These are phyloP conservation scores for Aspiorhynchus laticeps DNA, from an alignment of 2,113 vertebrate species.

Conservation along the genomic window DNA sequence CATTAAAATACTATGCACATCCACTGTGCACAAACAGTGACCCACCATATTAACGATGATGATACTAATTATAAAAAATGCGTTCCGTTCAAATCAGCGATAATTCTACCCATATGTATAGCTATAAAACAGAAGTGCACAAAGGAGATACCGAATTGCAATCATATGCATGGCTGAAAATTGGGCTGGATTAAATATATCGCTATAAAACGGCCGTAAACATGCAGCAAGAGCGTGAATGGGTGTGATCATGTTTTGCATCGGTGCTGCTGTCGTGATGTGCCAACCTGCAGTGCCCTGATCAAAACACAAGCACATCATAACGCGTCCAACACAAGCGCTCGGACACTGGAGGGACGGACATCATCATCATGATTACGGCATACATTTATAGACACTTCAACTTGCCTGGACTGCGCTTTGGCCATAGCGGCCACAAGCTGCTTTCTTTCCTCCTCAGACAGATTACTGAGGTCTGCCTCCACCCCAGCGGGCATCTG, in stretches of 20 bases:
- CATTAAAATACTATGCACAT: not conserved
- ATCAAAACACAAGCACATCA: slow-evolving; percentile 51
- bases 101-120: not conserved
- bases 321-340: not conserved
- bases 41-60: slow-evolving; percentile 15
- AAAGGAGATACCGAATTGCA: not conserved
- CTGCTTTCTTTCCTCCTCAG: slow-evolving; percentile 90
- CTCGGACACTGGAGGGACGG: slow-evolving; percentile 7
- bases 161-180: not conserved
- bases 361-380: slow-evolving; percentile 12
- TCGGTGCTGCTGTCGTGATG: slow-evolving; percentile 53
- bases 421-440: slow-evolving; percentile 92
- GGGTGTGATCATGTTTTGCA: slow-evolving; percentile 66
- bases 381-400: slow-evolving; percentile 64
- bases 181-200: not conserved
- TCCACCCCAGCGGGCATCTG: slow-evolving; percentile 80
- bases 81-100: not conserved
- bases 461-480: slow-evolving; percentile 88
- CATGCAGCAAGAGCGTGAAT: slow-evolving; percentile 47
- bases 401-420: slow-evolving; percentile 88
- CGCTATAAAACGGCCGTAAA: slow-evolving; percentile 4
- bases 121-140: not conserved
- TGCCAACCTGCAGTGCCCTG: slow-evolving; percentile 54
- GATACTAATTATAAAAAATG: not conserved
- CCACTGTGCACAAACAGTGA: not conserved